Evolutionary conservation across 2,797 vertebrate genomes (phyloP), one percentile per base, ranked within the genome.

Genomic region (Eospalax fontanierii): DNA sequence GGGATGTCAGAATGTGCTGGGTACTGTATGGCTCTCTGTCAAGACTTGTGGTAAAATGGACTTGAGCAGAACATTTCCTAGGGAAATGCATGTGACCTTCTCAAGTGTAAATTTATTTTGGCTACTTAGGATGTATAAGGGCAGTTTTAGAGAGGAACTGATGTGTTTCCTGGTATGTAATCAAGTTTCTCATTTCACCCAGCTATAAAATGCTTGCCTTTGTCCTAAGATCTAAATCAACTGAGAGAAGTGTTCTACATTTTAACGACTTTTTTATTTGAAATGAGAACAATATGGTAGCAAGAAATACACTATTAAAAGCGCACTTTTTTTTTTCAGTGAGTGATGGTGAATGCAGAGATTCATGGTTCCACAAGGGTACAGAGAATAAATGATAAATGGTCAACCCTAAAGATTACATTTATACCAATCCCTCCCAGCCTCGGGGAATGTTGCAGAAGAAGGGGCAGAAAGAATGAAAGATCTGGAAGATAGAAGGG

Each of bases 81-180:
- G 79, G 89, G 95, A 65, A 91, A 30, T 18, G 18, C 2, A 12
- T 66, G 91, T 78, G 57, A 94, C 71, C 78, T 97, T 96, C 94
- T 93, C 90, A 88, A 96, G 95, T 95, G 86, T 94, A 95, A 96
- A 97, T 96, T 74, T 95, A 84, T 88, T 97, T 95, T 95, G 96
- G 97, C 93, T 95, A 82, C 89, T 97, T 96, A 92, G 71, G 81
- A 91, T 96, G 73, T 96, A 86, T 93, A 78, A 95, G 92, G 87
- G 71, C 78, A 38, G 94, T 96, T 91, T 84, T 35, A 87, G 43
- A 86, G 73, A 87, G 95, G 97, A 97, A 21, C 54, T 96, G 38
- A 84, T 65, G 24, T 95, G 74, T 95, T 98, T 93, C 76, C 95
- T 98, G 94, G 93, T 97, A 82, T 97, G 40, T 95, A 76, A 78